Evolutionary conservation across 2,113 vertebrate species (phyloP).

Genomic region (Echinops telfairi): DNA sequence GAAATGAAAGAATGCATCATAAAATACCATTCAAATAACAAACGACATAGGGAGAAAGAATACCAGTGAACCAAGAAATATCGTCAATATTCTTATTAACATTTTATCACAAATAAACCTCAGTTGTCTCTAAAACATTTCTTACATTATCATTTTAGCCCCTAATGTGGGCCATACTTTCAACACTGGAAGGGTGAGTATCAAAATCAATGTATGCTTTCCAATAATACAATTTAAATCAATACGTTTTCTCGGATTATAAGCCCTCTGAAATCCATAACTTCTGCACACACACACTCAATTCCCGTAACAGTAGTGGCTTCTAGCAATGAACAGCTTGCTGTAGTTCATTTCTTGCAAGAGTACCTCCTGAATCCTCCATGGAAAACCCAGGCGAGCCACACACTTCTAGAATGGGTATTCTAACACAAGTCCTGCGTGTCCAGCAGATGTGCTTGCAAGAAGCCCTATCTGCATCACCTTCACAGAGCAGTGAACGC

Average conservation of each 20-base stretch:
- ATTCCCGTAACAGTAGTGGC: background rate
- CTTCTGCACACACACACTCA: slow-evolving; percentile 19
- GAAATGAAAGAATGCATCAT: slow-evolving; percentile 57
- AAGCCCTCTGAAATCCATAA: slow-evolving; percentile 5
- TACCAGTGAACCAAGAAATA: slow-evolving; percentile 50
- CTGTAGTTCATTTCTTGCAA: background rate
- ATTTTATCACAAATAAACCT: slow-evolving; percentile 54
- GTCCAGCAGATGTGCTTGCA: background rate
- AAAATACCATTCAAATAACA: slow-evolving; percentile 67
- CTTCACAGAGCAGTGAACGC: background rate
- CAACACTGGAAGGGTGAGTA: background rate
- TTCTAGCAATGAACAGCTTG: background rate
- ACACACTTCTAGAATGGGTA: background rate
- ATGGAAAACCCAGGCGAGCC: background rate
- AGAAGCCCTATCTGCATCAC: background rate
- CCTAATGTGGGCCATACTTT: slow-evolving; percentile 41
- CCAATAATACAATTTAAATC: slow-evolving; percentile 46
- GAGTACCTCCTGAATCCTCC: background rate
- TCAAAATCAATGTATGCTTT: slow-evolving; percentile 12
- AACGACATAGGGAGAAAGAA: slow-evolving; percentile 42
- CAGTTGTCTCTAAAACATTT: background rate
- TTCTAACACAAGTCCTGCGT: background rate
- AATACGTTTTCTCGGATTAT: background rate
- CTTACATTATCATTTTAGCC: slow-evolving; percentile 18
- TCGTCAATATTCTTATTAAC: slow-evolving; percentile 25